Evolutionary conservation across 2,113 vertebrate genomes (phyloP).

Genomic region (Strigops habroptila): DNA sequence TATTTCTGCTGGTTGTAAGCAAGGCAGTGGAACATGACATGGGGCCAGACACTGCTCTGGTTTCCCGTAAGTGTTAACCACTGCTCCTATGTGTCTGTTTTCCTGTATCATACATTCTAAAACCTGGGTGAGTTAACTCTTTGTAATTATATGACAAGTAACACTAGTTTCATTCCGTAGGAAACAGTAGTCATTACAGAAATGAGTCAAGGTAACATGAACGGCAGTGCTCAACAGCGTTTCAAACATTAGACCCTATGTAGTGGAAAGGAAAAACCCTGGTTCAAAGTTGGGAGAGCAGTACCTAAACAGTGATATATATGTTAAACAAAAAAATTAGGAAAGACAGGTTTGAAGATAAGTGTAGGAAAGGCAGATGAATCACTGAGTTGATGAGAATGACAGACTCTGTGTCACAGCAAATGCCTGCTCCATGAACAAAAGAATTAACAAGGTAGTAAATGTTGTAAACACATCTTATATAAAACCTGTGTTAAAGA

Average conservation of each 20-base stretch:
- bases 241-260: background rate
- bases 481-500: background rate
- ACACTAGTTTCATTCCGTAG: background rate
- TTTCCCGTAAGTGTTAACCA: background rate
- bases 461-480: conserved; percentile 29
- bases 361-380: conserved; percentile 41
- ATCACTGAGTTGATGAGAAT: background rate
- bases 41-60: background rate
- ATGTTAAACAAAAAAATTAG: conserved; percentile 18
- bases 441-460: conserved; percentile 29
- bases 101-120: background rate
- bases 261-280: background rate
- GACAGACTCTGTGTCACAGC: background rate
- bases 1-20: background rate
- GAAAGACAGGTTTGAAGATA: background rate
- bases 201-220: background rate
- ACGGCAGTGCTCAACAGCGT: background rate
- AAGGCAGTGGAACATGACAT: background rate
- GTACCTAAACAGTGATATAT: background rate
- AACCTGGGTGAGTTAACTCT: background rate
- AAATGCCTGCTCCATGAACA: background rate
- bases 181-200: background rate
- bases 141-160: background rate
- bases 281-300: background rate
- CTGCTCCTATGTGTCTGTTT: background rate